Base-by-base conservation (phyloP, 1,140 invertebrate genomes). In the Magallana ariakensis region DNA sequence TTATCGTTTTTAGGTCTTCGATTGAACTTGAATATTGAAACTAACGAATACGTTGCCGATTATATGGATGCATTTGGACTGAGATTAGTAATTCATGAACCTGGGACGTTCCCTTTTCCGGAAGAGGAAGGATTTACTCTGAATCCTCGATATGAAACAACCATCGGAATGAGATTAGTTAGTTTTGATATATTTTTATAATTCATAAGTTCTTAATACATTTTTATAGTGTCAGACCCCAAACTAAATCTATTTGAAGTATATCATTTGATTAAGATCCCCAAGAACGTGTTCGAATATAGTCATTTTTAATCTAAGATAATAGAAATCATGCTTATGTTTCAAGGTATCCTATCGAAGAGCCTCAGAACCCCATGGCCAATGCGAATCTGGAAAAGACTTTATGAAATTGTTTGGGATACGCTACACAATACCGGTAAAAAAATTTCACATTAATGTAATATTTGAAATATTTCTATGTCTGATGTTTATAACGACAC, bases 21-120 rank as follows among this genome's bases (percentile, higher is more conserved):
- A 53, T 7, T 89, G 16, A 90, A 86, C 0, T 70, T 90, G 2
- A 85, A 90, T 70, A 46, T 90, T 56, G 90, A 90, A 85, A 62
- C 62, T 10, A 46, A 88, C 13, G 88, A 89, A 80, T 88, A 88
- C 22, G 83, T 89, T 11, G 62, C 85, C 13, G 85, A 86, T 55
- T 86, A 86, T 46, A 75, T 85, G 9, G 82, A 85, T 0, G 90
- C 85, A 0, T 90, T 84, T 87, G 90, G 90, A 33, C 60, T 90
- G 6, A 86, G 87, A 11, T 33, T 90, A 55, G 85, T 90, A 13
- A 85, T 90, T 26, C 90, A 90, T 26, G 83, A 88, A 56, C 88
- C 88, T 0, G 87, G 85, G 33, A 88, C 87, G 33, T 88, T 88
- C 13, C 88, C 87, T 0, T 86, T 90, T 58, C 90, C 90, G 0